These are phyloP conservation scores for Drosophila nr. perissopoda DNA, from an alignment of 2,888 invertebrate species.

Conservation along the genomic window DNA sequence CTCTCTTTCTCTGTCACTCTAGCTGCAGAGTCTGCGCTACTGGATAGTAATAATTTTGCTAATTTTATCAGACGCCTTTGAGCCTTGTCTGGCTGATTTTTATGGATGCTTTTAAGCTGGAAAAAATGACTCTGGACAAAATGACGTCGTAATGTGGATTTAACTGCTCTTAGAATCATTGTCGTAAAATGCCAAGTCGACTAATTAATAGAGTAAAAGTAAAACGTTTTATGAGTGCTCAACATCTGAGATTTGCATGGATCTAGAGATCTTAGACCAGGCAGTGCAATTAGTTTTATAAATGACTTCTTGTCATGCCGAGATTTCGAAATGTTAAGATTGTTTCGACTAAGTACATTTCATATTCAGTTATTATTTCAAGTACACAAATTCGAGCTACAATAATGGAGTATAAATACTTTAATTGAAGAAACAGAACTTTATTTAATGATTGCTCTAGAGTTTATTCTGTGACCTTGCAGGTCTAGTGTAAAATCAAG, in stretches of 20 bases:
- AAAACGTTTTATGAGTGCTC: slow-evolving; percentile 58
- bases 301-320: neutral
- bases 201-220: slow-evolving; percentile 71
- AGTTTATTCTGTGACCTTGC: neutral
- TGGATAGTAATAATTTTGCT: slow-evolving; percentile 64
- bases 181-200: slow-evolving; percentile 58
- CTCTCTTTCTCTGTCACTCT: neutral
- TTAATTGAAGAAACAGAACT: neutral
- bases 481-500: neutral
- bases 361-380: neutral
- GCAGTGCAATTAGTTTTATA: neutral
- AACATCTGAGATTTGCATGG: slow-evolving; percentile 27
- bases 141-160: slow-evolving; percentile 65
- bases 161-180: slow-evolving; percentile 61
- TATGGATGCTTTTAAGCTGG: slow-evolving; percentile 66
- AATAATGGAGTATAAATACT: neutral
- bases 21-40: slow-evolving; percentile 39
- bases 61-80: slow-evolving; percentile 64
- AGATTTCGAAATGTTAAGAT: neutral
- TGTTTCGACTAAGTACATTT: neutral
- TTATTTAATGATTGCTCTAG: neutral
- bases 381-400: neutral
- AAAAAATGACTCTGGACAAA: slow-evolving; percentile 39
- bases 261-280: neutral
- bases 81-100: slow-evolving; percentile 62